Evolutionary conservation across 2,797 vertebrate species (phyloP).

Genomic region (Atherinosoma microstoma): DNA sequence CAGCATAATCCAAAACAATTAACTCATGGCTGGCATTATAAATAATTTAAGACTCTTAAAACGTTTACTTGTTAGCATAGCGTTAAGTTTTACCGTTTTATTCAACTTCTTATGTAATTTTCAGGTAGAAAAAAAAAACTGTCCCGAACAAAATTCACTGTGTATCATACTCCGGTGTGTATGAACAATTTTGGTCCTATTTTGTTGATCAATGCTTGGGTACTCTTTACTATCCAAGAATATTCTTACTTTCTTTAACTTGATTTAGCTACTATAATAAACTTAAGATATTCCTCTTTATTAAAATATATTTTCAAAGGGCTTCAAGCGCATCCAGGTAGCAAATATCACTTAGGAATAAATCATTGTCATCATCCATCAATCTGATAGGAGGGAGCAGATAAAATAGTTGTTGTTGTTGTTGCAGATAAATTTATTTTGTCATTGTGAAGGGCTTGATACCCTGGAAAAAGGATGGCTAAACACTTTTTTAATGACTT

Average conservation of each 20-base stretch:
- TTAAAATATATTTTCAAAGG: not conserved
- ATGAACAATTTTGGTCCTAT: not conserved
- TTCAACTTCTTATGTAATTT: not conserved
- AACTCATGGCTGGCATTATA: too few relatives aligned
- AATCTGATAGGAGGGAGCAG: not conserved
- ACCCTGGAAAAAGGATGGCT: constrained; percentile 30
- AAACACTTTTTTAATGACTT: constrained; percentile 56
- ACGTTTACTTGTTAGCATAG: too few relatives aligned
- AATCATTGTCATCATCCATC: constrained; percentile 7
- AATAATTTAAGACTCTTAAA: too few relatives aligned
- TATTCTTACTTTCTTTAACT: not conserved
- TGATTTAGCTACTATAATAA: too few relatives aligned
- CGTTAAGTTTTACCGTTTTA: not conserved
- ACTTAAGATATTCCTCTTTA: not conserved
- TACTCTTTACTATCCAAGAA: too few relatives aligned
- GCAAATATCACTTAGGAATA: not conserved
- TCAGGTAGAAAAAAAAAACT: not conserved
- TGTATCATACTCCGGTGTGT: not conserved
- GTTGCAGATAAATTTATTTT: constrained; percentile 15
- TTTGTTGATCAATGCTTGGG: too few relatives aligned
- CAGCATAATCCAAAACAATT: too few relatives aligned
- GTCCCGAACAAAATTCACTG: not conserved
- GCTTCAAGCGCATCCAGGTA: not conserved
- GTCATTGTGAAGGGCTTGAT: constrained; percentile 9
- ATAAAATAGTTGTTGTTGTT: constrained; percentile 32